Evolutionary conservation across 92 coral and sea anemone genomes (phyloP).

Genomic region (Porites lobata): DNA sequence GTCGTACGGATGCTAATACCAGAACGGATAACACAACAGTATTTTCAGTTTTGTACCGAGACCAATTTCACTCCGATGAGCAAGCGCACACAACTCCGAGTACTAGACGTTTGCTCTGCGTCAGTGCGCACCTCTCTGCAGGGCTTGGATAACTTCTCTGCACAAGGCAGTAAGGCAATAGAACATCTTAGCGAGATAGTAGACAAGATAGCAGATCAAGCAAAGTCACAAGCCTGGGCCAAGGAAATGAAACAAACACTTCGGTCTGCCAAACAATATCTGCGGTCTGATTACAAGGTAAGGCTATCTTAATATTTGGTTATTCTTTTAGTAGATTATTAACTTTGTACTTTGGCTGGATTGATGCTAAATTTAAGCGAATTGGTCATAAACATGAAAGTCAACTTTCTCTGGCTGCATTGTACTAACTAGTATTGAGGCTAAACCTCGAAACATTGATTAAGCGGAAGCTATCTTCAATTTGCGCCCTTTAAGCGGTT

Average conservation of each 20-base stretch:
- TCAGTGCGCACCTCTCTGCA: constrained; percentile 66
- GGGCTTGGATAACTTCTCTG: constrained; percentile 69
- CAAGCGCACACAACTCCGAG: constrained; percentile 53
- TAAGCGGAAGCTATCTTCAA: constrained; percentile 10
- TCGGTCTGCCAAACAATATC: constrained; percentile 26
- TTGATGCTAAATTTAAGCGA: background rate
- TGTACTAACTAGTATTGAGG: too few species aligned
- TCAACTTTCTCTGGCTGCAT: too few species aligned
- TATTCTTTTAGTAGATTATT: background rate
- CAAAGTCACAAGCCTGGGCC: constrained; percentile 7
- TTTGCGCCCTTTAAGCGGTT: constrained; percentile 2
- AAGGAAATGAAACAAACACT: constrained; percentile 35
- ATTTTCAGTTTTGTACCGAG: constrained; percentile 57
- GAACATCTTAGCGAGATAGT: constrained; percentile 48
- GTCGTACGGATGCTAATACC: constrained; percentile 59
- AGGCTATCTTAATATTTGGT: background rate
- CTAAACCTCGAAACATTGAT: too few species aligned
- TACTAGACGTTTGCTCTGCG: constrained; percentile 62
- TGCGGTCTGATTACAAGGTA: constrained; percentile 42
- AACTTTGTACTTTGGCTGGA: background rate
- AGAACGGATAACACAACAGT: constrained; percentile 68
- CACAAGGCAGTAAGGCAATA: constrained; percentile 60
- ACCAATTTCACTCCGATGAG: constrained; percentile 64
- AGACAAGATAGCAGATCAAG: constrained; percentile 50
- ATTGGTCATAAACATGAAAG: too few species aligned